These are phyloP conservation scores for Butorides virescens DNA, from an alignment of 2,113 vertebrate genomes.

Conservation along the genomic window DNA sequence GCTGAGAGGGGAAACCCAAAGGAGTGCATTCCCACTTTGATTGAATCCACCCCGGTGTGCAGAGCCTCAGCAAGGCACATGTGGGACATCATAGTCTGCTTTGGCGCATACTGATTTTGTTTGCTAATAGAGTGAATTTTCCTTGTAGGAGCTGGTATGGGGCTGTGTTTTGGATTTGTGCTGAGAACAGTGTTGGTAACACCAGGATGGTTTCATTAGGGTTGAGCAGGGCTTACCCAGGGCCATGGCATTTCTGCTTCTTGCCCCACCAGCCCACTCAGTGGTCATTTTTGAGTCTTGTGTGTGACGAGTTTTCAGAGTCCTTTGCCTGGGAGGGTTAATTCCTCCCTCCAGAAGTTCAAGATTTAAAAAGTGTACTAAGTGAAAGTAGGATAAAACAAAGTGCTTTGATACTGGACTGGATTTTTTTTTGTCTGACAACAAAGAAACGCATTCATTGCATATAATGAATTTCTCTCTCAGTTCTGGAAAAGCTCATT, in stretches of 20 bases:
- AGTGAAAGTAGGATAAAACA: slow-evolving; percentile 20
- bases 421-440: background rate
- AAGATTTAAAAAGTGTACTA: background rate
- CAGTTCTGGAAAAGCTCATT: slow-evolving; percentile 29
- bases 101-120: too few species aligned
- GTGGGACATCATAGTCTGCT: background rate
- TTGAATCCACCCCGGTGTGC: background rate
- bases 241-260: too few species aligned
- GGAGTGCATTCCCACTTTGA: background rate
- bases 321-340: background rate
- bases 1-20: background rate
- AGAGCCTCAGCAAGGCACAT: background rate
- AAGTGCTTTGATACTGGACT: slow-evolving; percentile 10
- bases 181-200: too few species aligned
- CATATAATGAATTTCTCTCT: slow-evolving; percentile 12
- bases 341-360: background rate
- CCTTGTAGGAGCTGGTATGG: too few species aligned
- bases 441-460: slow-evolving; percentile 22
- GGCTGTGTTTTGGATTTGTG: too few species aligned
- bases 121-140: too few species aligned
- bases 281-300: background rate
- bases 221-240: too few species aligned
- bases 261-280: too few species aligned
- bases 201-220: too few species aligned
- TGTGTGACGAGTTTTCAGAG: background rate